phyloP scores from a whole-genome alignment of 2,888 invertebrate species.

The Spodoptera picta region DNA sequence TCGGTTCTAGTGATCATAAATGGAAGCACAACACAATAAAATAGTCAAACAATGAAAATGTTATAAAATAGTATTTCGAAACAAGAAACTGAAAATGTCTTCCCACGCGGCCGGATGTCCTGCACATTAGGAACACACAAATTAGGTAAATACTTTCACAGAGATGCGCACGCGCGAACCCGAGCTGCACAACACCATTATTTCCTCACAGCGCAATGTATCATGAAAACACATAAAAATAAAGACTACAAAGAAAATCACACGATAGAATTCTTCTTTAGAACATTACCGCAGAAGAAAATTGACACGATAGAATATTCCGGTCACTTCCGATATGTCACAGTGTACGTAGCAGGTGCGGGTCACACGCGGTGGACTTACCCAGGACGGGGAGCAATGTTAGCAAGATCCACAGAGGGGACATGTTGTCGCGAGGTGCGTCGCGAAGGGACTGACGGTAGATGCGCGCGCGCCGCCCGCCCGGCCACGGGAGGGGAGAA shows the following conservation, averaged over 20 bases:
- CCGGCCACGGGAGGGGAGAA: constrained; percentile 65
- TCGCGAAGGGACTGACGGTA: constrained; percentile 80
- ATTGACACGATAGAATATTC: constrained; percentile 46
- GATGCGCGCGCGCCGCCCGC: constrained; percentile 72
- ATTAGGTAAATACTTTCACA: constrained; percentile 62
- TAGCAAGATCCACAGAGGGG: constrained; percentile 84
- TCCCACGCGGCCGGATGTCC: constrained; percentile 76
- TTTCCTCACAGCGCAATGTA: constrained; percentile 61
- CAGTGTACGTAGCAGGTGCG: constrained; percentile 57
- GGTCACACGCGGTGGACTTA: constrained; percentile 71
- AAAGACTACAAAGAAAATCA: constrained; percentile 32
- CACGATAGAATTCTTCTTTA: constrained; percentile 29
- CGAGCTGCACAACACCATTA: constrained; percentile 63
- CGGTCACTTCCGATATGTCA: constrained; percentile 66
- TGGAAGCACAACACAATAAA: no score
- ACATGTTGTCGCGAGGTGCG: constrained; percentile 85
- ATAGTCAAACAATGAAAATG: not conserved
- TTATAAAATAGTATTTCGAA: constrained; percentile 2
- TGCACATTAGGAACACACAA: constrained; percentile 57
- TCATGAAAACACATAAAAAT: constrained; percentile 42
- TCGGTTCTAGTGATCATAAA: no score
- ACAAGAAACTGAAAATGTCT: constrained; percentile 27
- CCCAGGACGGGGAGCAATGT: constrained; percentile 85
- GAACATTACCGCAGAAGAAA: constrained; percentile 42
- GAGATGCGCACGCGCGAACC: constrained; percentile 61